phyloP scores from a whole-genome alignment of 2,797 vertebrate species.

The Ispidina lecontei region DNA sequence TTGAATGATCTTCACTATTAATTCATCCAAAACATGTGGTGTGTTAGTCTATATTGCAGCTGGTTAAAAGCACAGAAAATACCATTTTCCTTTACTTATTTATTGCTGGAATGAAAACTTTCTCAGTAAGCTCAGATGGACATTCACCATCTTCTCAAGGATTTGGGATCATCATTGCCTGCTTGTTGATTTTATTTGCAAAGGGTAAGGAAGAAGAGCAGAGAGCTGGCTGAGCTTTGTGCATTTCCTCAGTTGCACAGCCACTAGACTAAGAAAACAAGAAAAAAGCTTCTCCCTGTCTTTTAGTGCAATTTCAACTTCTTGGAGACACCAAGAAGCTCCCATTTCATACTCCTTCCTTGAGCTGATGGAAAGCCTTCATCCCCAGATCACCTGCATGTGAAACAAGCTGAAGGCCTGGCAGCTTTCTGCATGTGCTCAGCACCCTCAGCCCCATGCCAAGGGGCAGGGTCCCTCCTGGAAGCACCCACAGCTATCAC shows the following conservation, averaged over 20 bases:
- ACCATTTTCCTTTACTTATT: background rate
- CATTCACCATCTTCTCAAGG: background rate
- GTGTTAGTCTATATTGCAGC: background rate
- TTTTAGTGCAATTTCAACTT: background rate
- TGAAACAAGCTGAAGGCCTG: rapidly evolving
- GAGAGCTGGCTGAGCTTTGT: background rate
- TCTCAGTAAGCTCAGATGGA: background rate
- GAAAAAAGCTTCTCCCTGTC: background rate
- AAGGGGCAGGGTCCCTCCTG: background rate
- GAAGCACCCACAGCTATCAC: rapidly evolving
- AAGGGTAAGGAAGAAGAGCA: background rate
- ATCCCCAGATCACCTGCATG: background rate
- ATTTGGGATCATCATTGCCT: background rate
- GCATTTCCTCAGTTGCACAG: background rate
- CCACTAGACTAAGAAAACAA: background rate
- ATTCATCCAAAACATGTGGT: background rate
- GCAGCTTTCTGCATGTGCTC: background rate
- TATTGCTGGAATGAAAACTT: background rate
- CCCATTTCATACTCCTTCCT: background rate
- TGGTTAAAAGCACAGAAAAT: background rate
- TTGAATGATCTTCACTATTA: background rate
- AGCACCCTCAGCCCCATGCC: background rate
- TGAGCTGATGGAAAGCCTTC: background rate
- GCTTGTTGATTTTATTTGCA: background rate
- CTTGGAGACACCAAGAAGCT: background rate